Percentiles rank a stretch among this genome's conserved stretches.
phyloP scores from a whole-genome alignment of 2,113 vertebrate genomes.

The Canis aureus region DNA sequence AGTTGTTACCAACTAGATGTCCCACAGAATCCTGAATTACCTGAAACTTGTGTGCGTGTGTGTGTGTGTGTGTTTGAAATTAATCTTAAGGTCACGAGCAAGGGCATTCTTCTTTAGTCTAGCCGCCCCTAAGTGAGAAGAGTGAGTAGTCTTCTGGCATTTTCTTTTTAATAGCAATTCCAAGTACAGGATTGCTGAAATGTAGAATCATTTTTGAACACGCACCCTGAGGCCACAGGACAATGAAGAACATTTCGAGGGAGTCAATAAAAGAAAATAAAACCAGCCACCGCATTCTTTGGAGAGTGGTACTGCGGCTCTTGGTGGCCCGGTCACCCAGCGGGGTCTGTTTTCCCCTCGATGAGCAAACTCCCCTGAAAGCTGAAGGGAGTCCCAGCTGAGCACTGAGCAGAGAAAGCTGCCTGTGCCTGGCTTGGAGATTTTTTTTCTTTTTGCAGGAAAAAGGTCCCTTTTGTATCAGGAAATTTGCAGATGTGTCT shows the following conservation, averaged over 20 bases:
- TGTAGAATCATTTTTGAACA: constrained; percentile 68
- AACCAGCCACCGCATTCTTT: not conserved
- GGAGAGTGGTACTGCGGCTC: not conserved
- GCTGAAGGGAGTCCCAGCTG: not conserved
- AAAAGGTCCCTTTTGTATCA: not conserved
- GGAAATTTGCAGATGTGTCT: constrained; percentile 41
- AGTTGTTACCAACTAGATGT: not conserved
- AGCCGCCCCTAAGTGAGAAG: not conserved
- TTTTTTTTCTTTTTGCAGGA: not conserved
- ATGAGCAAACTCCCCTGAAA: not conserved
- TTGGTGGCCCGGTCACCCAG: not conserved
- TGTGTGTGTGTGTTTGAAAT: constrained; percentile 11
- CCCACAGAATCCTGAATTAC: constrained; percentile 3
- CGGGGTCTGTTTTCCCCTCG: not conserved
- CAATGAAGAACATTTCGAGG: constrained; percentile 25
- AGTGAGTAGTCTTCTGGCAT: not conserved
- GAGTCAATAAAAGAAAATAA: constrained; percentile 59
- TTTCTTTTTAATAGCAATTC: constrained; percentile 70
- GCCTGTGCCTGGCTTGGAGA: not conserved
- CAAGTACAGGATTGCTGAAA: constrained; percentile 58
- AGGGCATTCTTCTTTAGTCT: not conserved
- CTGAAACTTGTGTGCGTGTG: not conserved
- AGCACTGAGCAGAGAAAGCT: not conserved
- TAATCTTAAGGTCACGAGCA: not conserved
- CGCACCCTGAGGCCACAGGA: constrained; percentile 18